Percentiles rank a stretch among this genome's conserved stretches.
Conservation (phyloP, 2,113 vertebrate species). For the Pipra filicauda region DNA sequence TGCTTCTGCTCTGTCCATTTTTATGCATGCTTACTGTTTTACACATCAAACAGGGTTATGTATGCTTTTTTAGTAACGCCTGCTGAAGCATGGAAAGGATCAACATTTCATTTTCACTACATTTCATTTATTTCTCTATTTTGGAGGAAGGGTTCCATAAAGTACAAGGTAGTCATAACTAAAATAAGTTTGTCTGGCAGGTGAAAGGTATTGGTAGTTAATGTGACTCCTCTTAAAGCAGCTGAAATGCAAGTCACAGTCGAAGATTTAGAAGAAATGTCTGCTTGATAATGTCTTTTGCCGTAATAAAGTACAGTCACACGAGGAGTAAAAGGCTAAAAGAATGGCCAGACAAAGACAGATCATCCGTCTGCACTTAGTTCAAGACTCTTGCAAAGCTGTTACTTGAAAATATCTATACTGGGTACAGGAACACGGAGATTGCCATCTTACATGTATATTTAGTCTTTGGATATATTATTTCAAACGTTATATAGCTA, state of each 20-base stretch:
- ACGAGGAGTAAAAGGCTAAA: neutral
- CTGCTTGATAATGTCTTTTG: neutral
- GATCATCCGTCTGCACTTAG: neutral
- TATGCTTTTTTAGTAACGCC: conserved; percentile 46
- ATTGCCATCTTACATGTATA: neutral
- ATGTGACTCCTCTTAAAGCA: conserved; percentile 23
- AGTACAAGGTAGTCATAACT: conserved; percentile 12
- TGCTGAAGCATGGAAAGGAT: conserved; percentile 25
- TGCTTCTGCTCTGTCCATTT: neutral
- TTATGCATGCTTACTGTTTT: conserved; percentile 25
- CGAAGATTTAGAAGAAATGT: neutral
- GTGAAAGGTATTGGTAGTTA: conserved; percentile 35
- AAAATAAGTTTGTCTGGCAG: conserved; percentile 33
- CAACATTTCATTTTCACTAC: conserved; percentile 64
- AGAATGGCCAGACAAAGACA: neutral
- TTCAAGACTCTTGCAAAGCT: neutral
- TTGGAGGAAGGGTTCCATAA: conserved; percentile 20
- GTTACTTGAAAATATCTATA: neutral
- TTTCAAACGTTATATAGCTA: conserved; percentile 1
- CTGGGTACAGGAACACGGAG: neutral
- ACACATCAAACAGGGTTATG: conserved; percentile 37
- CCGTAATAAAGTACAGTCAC: neutral
- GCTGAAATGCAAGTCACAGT: neutral
- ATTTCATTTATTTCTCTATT: conserved; percentile 61
- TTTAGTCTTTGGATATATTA: conserved; percentile 11